Base-by-base conservation (phyloP, 2,113 vertebrate genomes). In the Rhabdornis inornatus region DNA sequence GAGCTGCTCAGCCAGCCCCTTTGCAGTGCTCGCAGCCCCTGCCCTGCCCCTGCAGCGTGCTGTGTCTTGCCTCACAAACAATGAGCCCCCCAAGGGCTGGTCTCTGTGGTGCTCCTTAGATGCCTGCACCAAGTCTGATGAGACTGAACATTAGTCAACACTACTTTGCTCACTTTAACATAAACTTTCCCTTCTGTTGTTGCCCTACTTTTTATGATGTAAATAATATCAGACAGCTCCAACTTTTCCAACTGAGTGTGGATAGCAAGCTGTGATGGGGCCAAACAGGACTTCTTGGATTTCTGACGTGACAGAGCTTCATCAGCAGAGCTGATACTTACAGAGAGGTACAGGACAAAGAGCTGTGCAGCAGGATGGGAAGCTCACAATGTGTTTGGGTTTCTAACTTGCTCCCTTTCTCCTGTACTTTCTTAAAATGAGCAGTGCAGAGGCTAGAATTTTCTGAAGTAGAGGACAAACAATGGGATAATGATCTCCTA, bases 1-100 rank as follows among this genome's bases (percentile, higher is more conserved):
- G 33, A 60, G 69, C 35, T 1, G 3, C 47, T 39, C 0, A 0
- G 35, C 47, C 69, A 87, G 74, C 39, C 13, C n/a, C 42, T 64
- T 15, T 0, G 0, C 63, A 50, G 42, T 0, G 0, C 0, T 1
- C 2, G 0, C 45, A 64, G 69, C 47, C 60, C 22, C n/a, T 7
- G 25, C 39, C 25, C 39, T 25, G 47, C 42, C 39, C 25, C 39
- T 25, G 47, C 42, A 30, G 42, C 3, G 0, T 40, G 80, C 80
- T 71, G 39, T 10, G 40, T 68, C 81, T 64, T 94, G 86, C 69
- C 72, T 56, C 0, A 0, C 40, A 75, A 65, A 64, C 52, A 90
- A 69, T 52, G 42, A 90, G 23, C 50, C 35, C 59, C 68, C 33
- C 10, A 9, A 7, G 72, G 45, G n/a, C 77, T 68, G 42, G 31